Evolutionary conservation across 2,888 invertebrate genomes (phyloP), one percentile per base, ranked within the genome.

Genomic region (Candidula unifasciata): DNA sequence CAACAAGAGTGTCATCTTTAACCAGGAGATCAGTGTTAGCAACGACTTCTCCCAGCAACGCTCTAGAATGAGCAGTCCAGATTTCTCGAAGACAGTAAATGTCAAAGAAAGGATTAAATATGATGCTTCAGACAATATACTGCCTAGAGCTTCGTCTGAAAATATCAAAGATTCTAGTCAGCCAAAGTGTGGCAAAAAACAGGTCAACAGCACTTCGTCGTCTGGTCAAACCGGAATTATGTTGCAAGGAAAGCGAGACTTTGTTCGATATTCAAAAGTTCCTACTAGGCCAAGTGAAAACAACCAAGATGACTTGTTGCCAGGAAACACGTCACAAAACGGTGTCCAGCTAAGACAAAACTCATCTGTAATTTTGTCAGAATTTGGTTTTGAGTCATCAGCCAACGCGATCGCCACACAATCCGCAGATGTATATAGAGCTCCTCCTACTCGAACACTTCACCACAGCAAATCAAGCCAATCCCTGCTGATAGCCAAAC

Each of bases 391-490:
- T 24, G 77, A 77, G 21, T 35, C 77, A 77, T n/a, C 8, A 10
- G 77, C 30, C 64, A 64, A 6, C 64, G 27, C 13, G n/a, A 16
- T 16, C 21, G 44, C 1, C 24, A 0, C 1, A 18, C 74, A 74
- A 18, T n/a, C 74, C 1, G 13, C 3, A 3, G 30, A 13, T 2
- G n/a, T 74, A 2, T 35, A n/a, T 52, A 27, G 18, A 18, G 27
- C 2, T 3, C 24, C 44, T 8, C 27, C 6, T 27, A 6, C 16
- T 2, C 52, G 74, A 52, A 16, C 13, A 74, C 21, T n/a, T 10
- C 52, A 74, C 1, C 33, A 68, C 68, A 83, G 83, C 18, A 83
- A 79, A 60, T 83, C 83, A 10, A 79, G 21, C n/a, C 83, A 83
- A 57, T 79, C 83, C 13, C 21, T 66, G 64, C 57, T 73, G 6